A percentile compares a stretch with the other conserved stretches of the same genome.
These are phyloP conservation scores for Helicoverpa armigera DNA, from an alignment of 1,140 invertebrate genomes.

Conservation along the genomic window DNA sequence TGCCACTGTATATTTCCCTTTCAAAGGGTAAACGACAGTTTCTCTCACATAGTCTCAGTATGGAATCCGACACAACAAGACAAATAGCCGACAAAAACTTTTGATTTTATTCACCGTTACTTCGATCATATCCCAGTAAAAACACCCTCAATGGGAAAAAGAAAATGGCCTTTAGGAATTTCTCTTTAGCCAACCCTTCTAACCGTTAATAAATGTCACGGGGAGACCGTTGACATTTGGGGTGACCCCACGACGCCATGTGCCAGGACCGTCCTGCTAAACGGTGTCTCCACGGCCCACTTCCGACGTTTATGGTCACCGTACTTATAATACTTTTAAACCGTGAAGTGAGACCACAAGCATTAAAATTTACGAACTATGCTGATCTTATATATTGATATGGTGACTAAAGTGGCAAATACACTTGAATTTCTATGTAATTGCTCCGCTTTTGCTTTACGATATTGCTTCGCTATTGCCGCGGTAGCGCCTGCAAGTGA, in stretches of 20 bases:
- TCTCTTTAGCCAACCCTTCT: constrained; percentile 62
- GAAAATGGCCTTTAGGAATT: constrained; percentile 66
- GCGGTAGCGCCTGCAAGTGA: not conserved
- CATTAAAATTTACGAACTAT: constrained; percentile 27
- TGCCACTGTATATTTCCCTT: too few species aligned
- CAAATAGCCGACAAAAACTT: constrained; percentile 38
- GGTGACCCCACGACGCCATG: constrained; percentile 49
- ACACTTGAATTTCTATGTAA: constrained; percentile 32
- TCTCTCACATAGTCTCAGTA: not conserved
- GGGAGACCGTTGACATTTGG: constrained; percentile 60
- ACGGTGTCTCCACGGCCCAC: constrained; percentile 53
- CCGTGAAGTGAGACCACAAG: constrained; percentile 18
- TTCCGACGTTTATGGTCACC: constrained; percentile 54
- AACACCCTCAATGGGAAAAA: constrained; percentile 58
- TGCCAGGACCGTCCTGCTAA: constrained; percentile 50
- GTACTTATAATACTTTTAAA: constrained; percentile 22
- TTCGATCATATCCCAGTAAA: constrained; percentile 60
- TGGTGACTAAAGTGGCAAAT: constrained; percentile 31
- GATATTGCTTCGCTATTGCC: not conserved
- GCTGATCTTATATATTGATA: constrained; percentile 32
- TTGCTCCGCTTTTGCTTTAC: constrained; percentile 2
- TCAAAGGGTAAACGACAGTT: too few species aligned
- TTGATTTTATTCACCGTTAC: constrained; percentile 54
- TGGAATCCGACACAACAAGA: constrained; percentile 8
- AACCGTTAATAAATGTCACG: constrained; percentile 78